These are phyloP conservation scores for Varecia variegata DNA, from an alignment of 2,797 vertebrate genomes.

Conservation along the genomic window DNA sequence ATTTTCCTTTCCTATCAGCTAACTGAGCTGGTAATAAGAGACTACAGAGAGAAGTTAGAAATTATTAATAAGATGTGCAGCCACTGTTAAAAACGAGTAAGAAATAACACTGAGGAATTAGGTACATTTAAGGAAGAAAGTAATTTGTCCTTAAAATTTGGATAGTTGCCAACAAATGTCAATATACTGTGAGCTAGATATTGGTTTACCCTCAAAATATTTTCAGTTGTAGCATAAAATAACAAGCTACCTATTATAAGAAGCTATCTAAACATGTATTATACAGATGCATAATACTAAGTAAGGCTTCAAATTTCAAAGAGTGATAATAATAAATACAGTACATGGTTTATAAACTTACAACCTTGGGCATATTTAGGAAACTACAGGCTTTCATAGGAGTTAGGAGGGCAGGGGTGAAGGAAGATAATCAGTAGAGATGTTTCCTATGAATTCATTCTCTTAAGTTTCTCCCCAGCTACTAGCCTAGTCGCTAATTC, in stretches of 20 bases:
- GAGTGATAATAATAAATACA: not conserved
- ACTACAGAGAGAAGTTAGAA: conserved; percentile 17
- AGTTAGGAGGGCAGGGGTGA: no score
- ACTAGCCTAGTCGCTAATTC: not conserved
- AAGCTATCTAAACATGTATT: not conserved
- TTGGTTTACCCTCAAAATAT: not conserved
- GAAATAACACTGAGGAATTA: not conserved
- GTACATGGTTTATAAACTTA: not conserved
- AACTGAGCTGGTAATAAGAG: not conserved
- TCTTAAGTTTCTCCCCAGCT: not conserved
- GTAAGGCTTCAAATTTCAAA: not conserved
- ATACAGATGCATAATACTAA: not conserved
- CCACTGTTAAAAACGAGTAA: conserved; percentile 17
- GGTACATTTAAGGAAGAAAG: not conserved
- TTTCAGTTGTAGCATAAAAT: conserved; percentile 10
- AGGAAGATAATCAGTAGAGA: not conserved
- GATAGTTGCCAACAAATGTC: not conserved
- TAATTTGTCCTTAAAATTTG: not conserved
- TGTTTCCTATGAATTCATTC: not conserved
- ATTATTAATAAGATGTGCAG: not conserved
- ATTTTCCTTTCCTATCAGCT: not conserved
- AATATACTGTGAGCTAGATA: not conserved
- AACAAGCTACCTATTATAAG: not conserved
- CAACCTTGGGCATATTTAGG: not conserved
- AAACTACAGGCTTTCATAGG: not conserved